These are phyloP conservation scores for Stenotaenia linearis DNA, from an alignment of 2,888 invertebrate species.

Conservation along the genomic window DNA sequence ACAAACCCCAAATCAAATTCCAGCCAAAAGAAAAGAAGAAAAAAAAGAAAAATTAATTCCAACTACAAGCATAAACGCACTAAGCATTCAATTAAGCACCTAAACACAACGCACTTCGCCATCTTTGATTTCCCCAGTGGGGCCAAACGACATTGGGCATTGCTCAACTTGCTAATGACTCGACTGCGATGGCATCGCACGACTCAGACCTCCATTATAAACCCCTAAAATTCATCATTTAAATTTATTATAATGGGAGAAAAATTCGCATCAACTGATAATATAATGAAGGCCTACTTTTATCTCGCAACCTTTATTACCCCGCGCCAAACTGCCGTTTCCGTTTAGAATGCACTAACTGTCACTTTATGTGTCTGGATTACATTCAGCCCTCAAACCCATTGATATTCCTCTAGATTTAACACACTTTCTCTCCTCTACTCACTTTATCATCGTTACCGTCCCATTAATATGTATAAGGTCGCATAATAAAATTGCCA, in stretches of 20 bases:
- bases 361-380: neutral
- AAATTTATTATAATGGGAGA: conserved; percentile 12
- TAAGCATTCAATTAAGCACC: neutral
- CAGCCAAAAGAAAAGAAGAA: neutral
- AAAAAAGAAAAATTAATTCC: neutral
- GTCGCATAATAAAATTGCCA: conserved; percentile 1
- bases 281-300: conserved; percentile 13
- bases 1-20: neutral
- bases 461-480: neutral
- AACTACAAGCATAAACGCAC: neutral
- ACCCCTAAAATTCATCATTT: conserved; percentile 12
- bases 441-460: neutral
- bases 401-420: neutral
- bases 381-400: neutral
- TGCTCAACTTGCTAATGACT: conserved; percentile 23
- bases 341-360: neutral
- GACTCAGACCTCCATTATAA: neutral
- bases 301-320: conserved; percentile 2
- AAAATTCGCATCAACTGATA: conserved; percentile 23
- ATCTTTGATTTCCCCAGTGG: conserved; percentile 15
- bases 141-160: neutral
- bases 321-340: neutral
- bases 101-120: neutral
- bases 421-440: neutral
- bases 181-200: neutral